Evolutionary conservation across 37 sponge, comb jelly and placozoan species (phyloP).

Genomic region (Bolinopsis microptera): DNA sequence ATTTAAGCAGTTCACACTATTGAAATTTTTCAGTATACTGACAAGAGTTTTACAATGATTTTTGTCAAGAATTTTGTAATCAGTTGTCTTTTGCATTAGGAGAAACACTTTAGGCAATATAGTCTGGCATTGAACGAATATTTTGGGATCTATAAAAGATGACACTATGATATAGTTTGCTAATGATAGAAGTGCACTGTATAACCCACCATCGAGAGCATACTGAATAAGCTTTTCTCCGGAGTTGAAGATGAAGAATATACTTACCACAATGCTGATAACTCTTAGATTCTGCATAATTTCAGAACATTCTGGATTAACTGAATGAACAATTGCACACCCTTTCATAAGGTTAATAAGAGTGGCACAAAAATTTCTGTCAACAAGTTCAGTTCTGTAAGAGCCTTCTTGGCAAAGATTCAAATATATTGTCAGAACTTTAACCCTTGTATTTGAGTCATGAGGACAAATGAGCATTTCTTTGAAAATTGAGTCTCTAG

Average conservation of each 20-base stretch:
- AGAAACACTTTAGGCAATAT: not conserved
- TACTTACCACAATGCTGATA: not conserved
- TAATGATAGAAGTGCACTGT: not conserved
- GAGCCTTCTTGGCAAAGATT: slow-evolving; percentile 34
- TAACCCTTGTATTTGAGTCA: not conserved
- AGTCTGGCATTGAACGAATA: not conserved
- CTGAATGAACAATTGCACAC: not conserved
- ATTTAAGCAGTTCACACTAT: not conserved
- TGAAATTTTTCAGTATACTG: not conserved
- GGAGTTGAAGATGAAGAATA: slow-evolving; percentile 6
- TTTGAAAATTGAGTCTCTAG: not conserved
- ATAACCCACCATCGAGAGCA: not conserved
- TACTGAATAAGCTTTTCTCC: not conserved
- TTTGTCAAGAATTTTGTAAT: not conserved
- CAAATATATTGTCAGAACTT: not conserved
- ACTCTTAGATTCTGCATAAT: not conserved
- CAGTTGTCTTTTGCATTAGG: slow-evolving; percentile 10
- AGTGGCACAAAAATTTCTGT: not conserved
- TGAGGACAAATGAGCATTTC: not conserved
- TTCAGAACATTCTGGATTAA: not conserved
- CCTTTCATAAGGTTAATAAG: not conserved
- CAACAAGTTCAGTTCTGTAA: not conserved
- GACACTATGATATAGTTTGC: not conserved
- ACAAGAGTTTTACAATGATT: not conserved
- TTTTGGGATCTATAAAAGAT: not conserved